These are phyloP conservation scores for Melanotaenia pygmaea DNA, from an alignment of 2,797 vertebrate species.

Conservation along the genomic window DNA sequence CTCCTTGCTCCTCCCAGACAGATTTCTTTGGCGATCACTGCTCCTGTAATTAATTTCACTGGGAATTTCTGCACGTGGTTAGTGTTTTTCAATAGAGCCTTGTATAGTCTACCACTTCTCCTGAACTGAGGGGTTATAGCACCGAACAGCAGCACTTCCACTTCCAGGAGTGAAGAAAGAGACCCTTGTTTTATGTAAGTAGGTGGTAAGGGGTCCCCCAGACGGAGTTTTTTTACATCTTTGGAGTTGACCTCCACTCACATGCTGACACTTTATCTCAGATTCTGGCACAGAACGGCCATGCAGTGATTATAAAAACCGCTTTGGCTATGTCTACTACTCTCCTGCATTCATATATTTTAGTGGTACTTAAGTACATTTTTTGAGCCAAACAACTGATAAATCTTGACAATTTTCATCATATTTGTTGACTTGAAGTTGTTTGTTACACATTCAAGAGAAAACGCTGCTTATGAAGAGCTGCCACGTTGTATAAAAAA, in stretches of 20 bases:
- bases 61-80: conserved; percentile 66
- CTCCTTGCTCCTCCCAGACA: conserved; percentile 23
- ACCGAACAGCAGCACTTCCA: conserved; percentile 34
- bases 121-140: conserved; percentile 32
- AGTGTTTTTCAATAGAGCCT: conserved; percentile 52
- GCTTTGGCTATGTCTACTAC: neutral
- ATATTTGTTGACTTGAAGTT: neutral
- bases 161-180: conserved; percentile 53
- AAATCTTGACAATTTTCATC: neutral
- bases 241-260: conserved; percentile 30
- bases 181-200: conserved; percentile 57
- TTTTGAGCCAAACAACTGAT: neutral
- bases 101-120: conserved; percentile 62
- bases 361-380: neutral
- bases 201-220: conserved; percentile 23
- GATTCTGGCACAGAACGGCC: neutral
- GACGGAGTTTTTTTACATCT: conserved; percentile 33
- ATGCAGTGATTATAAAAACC: conserved; percentile 1
- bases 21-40: conserved; percentile 54
- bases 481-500: too few species aligned
- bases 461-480: too few species aligned
- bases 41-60: conserved; percentile 73
- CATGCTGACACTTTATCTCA: conserved; percentile 12
- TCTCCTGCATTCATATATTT: too few species aligned
- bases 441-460: neutral